A percentile compares a stretch with the other conserved stretches of the same genome.
These are phyloP conservation scores for Herpailurus yagouaroundi DNA, from an alignment of 2,113 vertebrate species.

Conservation along the genomic window DNA sequence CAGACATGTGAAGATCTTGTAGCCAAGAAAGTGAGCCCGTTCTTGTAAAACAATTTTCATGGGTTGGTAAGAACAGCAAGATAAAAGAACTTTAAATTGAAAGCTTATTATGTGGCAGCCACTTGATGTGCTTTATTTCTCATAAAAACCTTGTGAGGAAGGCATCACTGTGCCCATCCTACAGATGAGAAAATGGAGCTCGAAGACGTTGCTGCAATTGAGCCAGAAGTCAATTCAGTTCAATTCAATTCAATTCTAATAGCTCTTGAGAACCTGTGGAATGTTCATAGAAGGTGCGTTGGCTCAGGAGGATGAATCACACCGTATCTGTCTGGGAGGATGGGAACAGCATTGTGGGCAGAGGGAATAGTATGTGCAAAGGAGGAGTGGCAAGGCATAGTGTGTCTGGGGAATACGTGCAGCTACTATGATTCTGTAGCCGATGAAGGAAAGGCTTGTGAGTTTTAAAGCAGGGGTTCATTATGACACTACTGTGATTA, in stretches of 20 bases:
- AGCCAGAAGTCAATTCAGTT: background rate
- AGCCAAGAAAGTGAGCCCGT: background rate
- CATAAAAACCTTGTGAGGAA: background rate
- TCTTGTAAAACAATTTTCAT: background rate
- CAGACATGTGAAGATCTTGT: background rate
- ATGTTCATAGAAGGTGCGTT: background rate
- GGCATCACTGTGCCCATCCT: background rate
- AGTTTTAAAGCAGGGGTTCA: too few species aligned
- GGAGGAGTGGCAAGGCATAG: fast-evolving
- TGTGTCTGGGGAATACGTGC: background rate
- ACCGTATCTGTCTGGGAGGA: background rate
- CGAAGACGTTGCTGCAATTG: background rate
- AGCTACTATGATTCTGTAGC: background rate
- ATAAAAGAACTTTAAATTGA: background rate
- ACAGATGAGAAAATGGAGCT: background rate
- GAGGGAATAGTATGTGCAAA: background rate
- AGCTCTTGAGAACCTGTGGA: background rate
- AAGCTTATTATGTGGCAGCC: background rate
- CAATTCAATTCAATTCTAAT: background rate
- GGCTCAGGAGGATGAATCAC: background rate
- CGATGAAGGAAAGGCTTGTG: background rate
- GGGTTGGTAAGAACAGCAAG: background rate
- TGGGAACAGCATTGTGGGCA: background rate
- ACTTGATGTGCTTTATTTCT: background rate
- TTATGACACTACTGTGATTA: too few species aligned